phyloP scores from a whole-genome alignment of 2,113 vertebrate species.

The Phocoena sinus region DNA sequence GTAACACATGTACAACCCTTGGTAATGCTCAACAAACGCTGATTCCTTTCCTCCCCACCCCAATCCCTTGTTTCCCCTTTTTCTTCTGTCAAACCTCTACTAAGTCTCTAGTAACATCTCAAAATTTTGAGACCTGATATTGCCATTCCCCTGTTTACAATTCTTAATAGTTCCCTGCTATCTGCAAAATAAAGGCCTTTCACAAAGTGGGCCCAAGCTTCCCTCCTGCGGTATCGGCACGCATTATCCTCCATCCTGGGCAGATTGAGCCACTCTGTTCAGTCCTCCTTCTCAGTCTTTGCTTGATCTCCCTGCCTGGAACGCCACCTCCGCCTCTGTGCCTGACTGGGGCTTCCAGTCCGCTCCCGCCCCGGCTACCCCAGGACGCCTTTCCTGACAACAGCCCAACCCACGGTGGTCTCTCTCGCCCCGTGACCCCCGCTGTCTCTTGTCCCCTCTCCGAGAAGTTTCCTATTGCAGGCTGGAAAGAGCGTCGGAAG shows the following conservation, averaged over 20 bases:
- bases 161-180: background rate
- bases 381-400: background rate
- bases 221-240: background rate
- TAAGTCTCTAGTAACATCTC: background rate
- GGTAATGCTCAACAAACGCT: background rate
- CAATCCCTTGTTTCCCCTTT: background rate
- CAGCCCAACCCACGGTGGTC: background rate
- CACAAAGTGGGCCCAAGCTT: background rate
- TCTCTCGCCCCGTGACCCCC: background rate
- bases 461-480: background rate
- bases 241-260: background rate
- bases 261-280: background rate
- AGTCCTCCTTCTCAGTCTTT: background rate
- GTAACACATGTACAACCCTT: background rate
- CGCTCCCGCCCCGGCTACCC: background rate
- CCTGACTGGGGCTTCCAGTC: background rate
- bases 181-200: background rate
- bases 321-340: conserved; percentile 10
- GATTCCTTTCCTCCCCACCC: background rate
- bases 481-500: background rate
- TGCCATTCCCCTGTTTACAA: background rate
- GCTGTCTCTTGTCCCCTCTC: background rate
- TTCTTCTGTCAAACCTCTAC: background rate
- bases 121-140: background rate
- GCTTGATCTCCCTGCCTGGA: conserved; percentile 10